A percentile compares a stretch with the other conserved stretches of the same genome.
Evolutionary conservation across 2,888 invertebrate genomes (phyloP).

Genomic region (Pyrgus malvae): DNA sequence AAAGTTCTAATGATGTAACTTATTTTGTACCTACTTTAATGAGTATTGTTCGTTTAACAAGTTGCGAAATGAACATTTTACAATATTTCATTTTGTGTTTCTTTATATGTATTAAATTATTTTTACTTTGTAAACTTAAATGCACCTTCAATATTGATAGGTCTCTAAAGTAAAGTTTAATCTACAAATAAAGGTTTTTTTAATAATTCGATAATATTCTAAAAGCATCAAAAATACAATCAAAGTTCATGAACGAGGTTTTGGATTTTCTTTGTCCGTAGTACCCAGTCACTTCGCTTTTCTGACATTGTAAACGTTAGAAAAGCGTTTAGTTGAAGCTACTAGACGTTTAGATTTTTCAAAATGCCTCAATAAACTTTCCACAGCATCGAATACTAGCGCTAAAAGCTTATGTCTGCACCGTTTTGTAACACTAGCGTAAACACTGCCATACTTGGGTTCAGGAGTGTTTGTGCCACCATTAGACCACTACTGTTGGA

Average conservation of each 20-base stretch:
- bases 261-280: no score
- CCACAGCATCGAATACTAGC: neutral
- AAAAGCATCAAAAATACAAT: no score
- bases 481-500: neutral
- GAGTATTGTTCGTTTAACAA: neutral
- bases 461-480: conserved; percentile 3
- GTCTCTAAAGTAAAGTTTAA: no score
- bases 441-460: neutral
- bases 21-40: conserved; percentile 8
- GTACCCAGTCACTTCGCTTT: no score
- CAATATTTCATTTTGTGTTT: no score
- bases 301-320: no score
- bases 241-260: no score
- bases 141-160: no score
- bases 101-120: no score
- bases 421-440: neutral
- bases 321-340: neutral
- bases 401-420: neutral
- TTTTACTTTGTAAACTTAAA: no score
- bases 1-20: conserved; percentile 5
- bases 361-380: neutral
- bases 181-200: no score
- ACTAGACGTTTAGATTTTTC: neutral
- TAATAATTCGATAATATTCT: no score
- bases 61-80: neutral